Evolutionary conservation across 1,140 invertebrate species (phyloP), one percentile per base, ranked within the genome.

Genomic region (Pteromalus puparum): DNA sequence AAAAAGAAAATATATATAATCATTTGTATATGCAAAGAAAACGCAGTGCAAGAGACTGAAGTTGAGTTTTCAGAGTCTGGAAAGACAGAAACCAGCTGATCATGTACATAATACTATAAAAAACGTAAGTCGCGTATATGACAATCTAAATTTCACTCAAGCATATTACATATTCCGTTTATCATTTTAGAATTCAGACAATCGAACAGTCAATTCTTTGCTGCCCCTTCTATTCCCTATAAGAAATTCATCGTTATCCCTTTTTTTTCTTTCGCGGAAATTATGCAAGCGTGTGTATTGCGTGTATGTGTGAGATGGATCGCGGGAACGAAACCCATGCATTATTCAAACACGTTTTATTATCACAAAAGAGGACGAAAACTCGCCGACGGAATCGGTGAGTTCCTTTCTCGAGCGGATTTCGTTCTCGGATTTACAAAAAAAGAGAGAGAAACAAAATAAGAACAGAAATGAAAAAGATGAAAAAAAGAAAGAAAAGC

Each of bases 301-400:
- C 30, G 67, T 72, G 24, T 70, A 9, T 65, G 38, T 77, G 38
- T 18, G 61, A 30, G 28, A 80, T 67, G 24, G 24, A 84, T 84
- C 46, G n/a, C 30, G 77, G 53, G 68, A 72, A 84, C 34, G 65
- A 79, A 79, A 28, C 30, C 82, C 75, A 26, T 83, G 21, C 24
- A 83, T 70, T 83, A 83, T 78, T 61, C 38, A 79, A 28, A 83
- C 72, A 79, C 28, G 72, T 70, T 84, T 81, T 61, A 61, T 81
- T 85, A 85, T 85, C 83, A 85, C 83, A 85, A 77, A 61, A 77
- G 74, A 85, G 78, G 70, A 85, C 73, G 73, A 81, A 81, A 70
- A 81, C 81, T 24, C 78, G 76, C 38, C 38, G 53, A 65, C n/a
- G 18, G 53, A 61, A 53, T 84, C 38, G 46, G 73, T 72, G 73